Conservation (phyloP, 2,888 invertebrate species). For the Polyploca ridens region DNA sequence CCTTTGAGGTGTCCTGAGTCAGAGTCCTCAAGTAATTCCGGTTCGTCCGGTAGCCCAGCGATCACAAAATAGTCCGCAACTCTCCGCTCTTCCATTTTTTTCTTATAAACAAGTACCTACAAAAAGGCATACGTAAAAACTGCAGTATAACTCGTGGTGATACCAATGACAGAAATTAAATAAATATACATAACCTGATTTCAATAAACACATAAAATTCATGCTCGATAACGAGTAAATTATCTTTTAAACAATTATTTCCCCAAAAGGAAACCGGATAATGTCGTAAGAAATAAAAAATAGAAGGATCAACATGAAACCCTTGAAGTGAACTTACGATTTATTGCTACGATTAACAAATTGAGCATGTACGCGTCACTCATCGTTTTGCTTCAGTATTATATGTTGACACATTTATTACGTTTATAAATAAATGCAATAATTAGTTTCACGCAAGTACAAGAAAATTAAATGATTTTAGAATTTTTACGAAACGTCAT, state of each 20-base stretch:
- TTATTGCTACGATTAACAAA: constrained; percentile 50
- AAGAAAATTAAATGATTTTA: constrained; percentile 16
- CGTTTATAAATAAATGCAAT: constrained; percentile 31
- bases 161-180: constrained; percentile 37
- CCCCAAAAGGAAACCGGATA: constrained; percentile 11
- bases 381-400: constrained; percentile 38
- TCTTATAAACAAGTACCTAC: constrained; percentile 45
- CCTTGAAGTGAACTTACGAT: constrained; percentile 66
- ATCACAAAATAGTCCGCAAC: constrained; percentile 99
- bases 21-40: constrained; percentile 91
- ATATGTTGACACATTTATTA: constrained; percentile 36
- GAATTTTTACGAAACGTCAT: constrained; percentile 56
- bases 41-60: constrained; percentile 95
- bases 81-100: constrained; percentile 91
- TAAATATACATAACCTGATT: constrained; percentile 43
- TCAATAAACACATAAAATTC: background rate
- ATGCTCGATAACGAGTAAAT: constrained; percentile 22
- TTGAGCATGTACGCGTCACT: constrained; percentile 39
- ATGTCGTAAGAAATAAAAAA: constrained; percentile 18
- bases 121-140: constrained; percentile 33
- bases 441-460: constrained; percentile 11
- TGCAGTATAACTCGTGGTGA: constrained; percentile 15
- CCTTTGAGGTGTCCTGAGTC: constrained; percentile 93
- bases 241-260: constrained; percentile 23
- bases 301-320: constrained; percentile 55